Conservation (phyloP, 2,888 invertebrate genomes). For the Romanomermis culicivorax region DNA sequence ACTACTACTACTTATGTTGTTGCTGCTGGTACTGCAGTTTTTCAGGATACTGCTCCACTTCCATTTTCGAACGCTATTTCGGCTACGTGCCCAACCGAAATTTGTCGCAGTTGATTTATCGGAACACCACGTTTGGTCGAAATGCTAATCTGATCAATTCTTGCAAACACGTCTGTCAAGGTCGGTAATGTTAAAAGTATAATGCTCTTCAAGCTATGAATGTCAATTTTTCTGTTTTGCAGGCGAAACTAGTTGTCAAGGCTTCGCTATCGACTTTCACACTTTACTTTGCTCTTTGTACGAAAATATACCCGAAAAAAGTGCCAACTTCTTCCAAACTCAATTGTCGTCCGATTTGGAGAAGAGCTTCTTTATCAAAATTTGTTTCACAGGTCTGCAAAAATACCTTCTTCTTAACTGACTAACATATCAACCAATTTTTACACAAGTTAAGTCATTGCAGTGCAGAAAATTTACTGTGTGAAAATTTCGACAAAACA, state of each 20-base stretch:
- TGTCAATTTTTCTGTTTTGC: background rate
- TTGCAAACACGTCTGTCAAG: background rate
- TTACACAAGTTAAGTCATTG: too few species aligned
- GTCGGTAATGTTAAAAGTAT: too few species aligned
- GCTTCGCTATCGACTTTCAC: background rate
- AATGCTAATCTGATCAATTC: background rate
- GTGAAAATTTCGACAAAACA: too few species aligned
- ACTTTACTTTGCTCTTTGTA: background rate
- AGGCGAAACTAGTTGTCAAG: background rate
- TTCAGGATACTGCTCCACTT: too few species aligned
- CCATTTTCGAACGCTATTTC: constrained; percentile 3
- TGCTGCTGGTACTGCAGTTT: too few species aligned
- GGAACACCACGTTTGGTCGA: background rate
- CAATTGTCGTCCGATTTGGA: background rate
- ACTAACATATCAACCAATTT: too few species aligned
- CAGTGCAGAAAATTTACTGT: too few species aligned
- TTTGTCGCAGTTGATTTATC: background rate
- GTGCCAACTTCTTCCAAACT: background rate
- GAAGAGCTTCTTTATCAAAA: background rate
- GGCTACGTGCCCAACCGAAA: background rate
- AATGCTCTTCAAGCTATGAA: too few species aligned
- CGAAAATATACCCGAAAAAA: background rate
- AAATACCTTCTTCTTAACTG: background rate
- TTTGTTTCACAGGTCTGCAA: background rate
- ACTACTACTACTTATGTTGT: too few species aligned